Percentiles rank a stretch among this genome's conserved stretches.
Evolutionary conservation across 2,888 invertebrate species (phyloP).

Genomic region (Caradrina clavipalpis): DNA sequence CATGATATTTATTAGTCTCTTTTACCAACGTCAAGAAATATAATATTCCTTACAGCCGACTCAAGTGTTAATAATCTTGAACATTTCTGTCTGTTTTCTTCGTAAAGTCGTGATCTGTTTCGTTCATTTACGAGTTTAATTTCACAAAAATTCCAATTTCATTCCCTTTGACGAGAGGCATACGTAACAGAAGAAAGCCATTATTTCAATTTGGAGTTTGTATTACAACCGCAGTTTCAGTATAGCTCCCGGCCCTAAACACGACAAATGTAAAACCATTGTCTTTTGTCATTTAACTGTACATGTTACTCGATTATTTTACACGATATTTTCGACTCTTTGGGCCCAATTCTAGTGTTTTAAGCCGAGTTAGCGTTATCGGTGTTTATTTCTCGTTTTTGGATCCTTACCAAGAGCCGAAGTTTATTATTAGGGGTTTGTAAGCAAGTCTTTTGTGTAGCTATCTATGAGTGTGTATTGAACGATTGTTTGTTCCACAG

Average conservation of each 20-base stretch:
- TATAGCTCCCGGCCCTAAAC: constrained; percentile 27
- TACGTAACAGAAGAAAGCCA: constrained; percentile 51
- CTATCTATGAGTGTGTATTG: constrained; percentile 4
- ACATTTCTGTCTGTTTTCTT: constrained; percentile 22
- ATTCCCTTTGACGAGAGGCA: constrained; percentile 52
- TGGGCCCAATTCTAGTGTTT: constrained; percentile 3
- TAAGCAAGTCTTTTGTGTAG: constrained; percentile 3
- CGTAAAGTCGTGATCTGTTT: constrained; percentile 38
- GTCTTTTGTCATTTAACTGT: constrained; percentile 43
- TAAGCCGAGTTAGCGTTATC: constrained; percentile 4
- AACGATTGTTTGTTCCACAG: constrained; percentile 75
- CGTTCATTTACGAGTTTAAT: constrained; percentile 52
- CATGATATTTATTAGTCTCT: neutral
- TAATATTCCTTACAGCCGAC: constrained; percentile 6
- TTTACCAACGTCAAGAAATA: constrained; percentile 5
- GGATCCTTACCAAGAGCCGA: constrained; percentile 31
- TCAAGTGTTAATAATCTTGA: constrained; percentile 30
- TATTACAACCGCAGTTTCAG: constrained; percentile 52
- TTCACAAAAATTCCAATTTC: constrained; percentile 54
- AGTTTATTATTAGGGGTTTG: constrained; percentile 23
- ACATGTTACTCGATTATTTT: constrained; percentile 39
- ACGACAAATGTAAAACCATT: constrained; percentile 39
- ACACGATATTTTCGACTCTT: constrained; percentile 31
- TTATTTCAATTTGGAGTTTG: constrained; percentile 63
- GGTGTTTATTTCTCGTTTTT: constrained; percentile 34